These are phyloP conservation scores for Drosophila birchii DNA, from an alignment of 2,888 invertebrate species.

Conservation along the genomic window DNA sequence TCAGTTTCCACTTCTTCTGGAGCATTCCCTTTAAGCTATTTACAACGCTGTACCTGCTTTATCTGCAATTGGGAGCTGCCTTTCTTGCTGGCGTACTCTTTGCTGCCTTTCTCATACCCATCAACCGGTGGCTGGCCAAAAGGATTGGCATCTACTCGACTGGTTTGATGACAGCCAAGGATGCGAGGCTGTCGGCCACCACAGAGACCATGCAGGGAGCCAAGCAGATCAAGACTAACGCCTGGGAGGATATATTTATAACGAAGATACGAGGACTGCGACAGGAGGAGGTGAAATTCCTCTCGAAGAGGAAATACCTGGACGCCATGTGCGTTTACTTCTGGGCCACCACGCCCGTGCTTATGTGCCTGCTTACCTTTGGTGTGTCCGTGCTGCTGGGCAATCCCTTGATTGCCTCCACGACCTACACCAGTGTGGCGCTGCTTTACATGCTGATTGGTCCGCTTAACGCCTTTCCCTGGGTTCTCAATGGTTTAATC, in stretches of 20 bases:
- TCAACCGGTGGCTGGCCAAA: slow-evolving; percentile 95
- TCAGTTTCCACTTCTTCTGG: slow-evolving; percentile 98
- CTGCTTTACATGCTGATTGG: slow-evolving; percentile 97
- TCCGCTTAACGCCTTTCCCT: slow-evolving; percentile 98
- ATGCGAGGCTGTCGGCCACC: slow-evolving; percentile 93
- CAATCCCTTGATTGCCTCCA: slow-evolving; percentile 91
- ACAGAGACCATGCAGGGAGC: slow-evolving; percentile 95
- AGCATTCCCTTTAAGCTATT: slow-evolving; percentile 94
- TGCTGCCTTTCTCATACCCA: slow-evolving; percentile 94
- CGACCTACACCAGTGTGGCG: slow-evolving; percentile 97
- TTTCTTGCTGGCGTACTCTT: slow-evolving; percentile 96
- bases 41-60: slow-evolving; percentile 92
- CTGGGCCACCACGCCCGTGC: slow-evolving; percentile 98
- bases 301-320: slow-evolving; percentile 95
- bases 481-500: slow-evolving; percentile 98
- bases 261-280: slow-evolving; percentile 88
- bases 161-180: slow-evolving; percentile 96
- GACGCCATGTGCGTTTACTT: slow-evolving; percentile 99
- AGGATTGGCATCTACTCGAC: slow-evolving; percentile 94
- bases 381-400: slow-evolving; percentile 91
- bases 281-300: slow-evolving; percentile 89
- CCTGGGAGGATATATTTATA: slow-evolving; percentile 96
- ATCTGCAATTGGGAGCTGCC: slow-evolving; percentile 94
- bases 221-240: slow-evolving; percentile 94
- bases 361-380: slow-evolving; percentile 94